These are phyloP conservation scores for Phaedon cochleariae DNA, from an alignment of 2,888 invertebrate species.

Conservation along the genomic window DNA sequence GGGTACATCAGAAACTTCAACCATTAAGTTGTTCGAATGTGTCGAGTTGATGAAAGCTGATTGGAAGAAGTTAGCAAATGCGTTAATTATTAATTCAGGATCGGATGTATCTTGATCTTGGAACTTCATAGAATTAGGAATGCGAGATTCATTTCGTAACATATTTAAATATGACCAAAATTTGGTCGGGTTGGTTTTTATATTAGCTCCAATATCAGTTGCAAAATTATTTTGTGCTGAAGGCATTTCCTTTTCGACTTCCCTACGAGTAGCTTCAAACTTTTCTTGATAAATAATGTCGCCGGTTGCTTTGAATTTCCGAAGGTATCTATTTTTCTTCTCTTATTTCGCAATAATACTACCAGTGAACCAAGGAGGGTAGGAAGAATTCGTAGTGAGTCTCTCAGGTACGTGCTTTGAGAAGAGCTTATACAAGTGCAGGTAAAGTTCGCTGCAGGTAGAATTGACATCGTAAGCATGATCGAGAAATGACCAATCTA, in stretches of 20 bases:
- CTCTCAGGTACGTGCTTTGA: neutral
- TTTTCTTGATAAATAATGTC: neutral
- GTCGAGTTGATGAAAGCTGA: conserved; percentile 12
- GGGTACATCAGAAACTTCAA: neutral
- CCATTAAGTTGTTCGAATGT: neutral
- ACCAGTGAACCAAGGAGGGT: conserved; percentile 1
- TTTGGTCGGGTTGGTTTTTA: neutral
- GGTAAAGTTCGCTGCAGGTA: neutral
- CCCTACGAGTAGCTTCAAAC: neutral
- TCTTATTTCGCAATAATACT: conserved; percentile 8
- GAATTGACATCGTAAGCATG: neutral
- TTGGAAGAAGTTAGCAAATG: conserved; percentile 14
- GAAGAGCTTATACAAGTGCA: neutral
- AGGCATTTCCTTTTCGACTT: neutral
- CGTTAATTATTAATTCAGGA: neutral
- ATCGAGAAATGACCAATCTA: conserved; percentile 10
- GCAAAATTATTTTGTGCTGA: neutral
- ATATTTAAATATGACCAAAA: conserved; percentile 6
- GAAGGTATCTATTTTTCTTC: neutral
- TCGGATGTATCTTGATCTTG: neutral
- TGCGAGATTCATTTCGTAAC: conserved; percentile 9
- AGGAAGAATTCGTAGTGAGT: neutral
- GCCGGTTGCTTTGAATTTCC: neutral
- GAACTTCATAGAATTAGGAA: neutral
- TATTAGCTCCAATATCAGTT: neutral